Evolutionary conservation across 1,140 invertebrate genomes (phyloP), one percentile per base, ranked within the genome.

Genomic region (Agrypnia vestita): DNA sequence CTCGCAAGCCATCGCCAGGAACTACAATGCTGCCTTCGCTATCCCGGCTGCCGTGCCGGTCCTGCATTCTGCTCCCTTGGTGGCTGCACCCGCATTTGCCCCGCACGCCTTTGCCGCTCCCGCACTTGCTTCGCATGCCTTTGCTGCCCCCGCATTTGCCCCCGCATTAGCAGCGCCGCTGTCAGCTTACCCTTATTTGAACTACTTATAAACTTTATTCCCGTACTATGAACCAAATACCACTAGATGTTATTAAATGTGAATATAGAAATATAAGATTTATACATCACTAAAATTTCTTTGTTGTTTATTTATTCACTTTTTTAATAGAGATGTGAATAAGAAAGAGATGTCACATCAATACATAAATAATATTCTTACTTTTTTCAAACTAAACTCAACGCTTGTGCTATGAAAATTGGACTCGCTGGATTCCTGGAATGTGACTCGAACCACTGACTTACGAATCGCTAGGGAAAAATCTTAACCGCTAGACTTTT

Each of bases 1-100:
- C 80, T 89, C 87, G 4, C 89, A 90, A 79, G 86, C 86, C 56
- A 85, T 89, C 67, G 86, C 88, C 53, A 86, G 87, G 62, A 88
- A 90, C 83, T 88, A 86, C 76, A 88, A 88, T 59, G 87, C 86
- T 46, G 81, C 86, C 62, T 86, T 86, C 19, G 71, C 84, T 25
- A 86, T 86, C 3, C 80, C 84, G 6, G 64, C 83, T 43, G 72
- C 80, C 6, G 77, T 85, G 79, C 85, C 86, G 17, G 84, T 84
- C 51, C 77, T 82, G 13, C 43, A 62, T 11, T 77, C 83, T n/a
- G 80, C 84, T 25, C 77, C 81, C 10, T 21, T 76, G 44, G 25
- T 75, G 47, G 80, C 79, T 46, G 79, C 81, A 44, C 47, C 80
- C 15, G 77, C 82, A 19, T 49, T 71, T 7, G 78, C 81, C 11